Conservation (phyloP, 1,140 invertebrate species). For the Scaptodrosophila lebanonensis region DNA sequence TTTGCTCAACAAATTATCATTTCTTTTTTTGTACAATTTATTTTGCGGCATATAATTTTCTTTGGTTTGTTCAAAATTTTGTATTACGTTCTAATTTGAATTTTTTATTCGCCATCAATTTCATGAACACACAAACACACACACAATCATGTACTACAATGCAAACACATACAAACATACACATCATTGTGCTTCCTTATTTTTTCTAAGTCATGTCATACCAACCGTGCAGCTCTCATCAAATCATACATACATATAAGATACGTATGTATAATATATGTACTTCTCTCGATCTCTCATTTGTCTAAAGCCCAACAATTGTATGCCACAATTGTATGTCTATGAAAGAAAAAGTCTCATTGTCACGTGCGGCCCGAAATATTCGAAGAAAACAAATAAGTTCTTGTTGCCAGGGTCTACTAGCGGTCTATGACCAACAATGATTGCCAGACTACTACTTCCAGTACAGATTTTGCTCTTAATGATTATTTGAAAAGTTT, state of each 20-base stretch:
- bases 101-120: slow-evolving; percentile 50
- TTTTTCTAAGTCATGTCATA: slow-evolving; percentile 30
- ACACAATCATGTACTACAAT: slow-evolving; percentile 1
- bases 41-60: slow-evolving; percentile 29
- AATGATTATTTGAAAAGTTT: too few species aligned
- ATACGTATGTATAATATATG: slow-evolving; percentile 2
- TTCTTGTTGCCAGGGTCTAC: slow-evolving; percentile 66
- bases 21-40: slow-evolving; percentile 15
- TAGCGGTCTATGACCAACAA: slow-evolving; percentile 52
- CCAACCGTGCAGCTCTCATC: slow-evolving; percentile 50
- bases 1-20: too few species aligned
- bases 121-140: slow-evolving; percentile 2
- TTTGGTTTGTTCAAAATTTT: slow-evolving; percentile 38
- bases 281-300: slow-evolving; percentile 20
- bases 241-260: slow-evolving; percentile 21
- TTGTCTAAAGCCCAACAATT: slow-evolving; percentile 19
- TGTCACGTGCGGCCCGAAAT: slow-evolving; percentile 53
- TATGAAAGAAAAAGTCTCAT: slow-evolving; percentile 32
- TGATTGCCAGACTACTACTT: slow-evolving; percentile 28
- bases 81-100: slow-evolving; percentile 69
- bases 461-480: slow-evolving; percentile 13
- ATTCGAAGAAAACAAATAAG: slow-evolving; percentile 39
- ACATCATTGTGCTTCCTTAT: slow-evolving; percentile 44
- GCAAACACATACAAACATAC: slow-evolving; percentile 26
- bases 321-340: slow-evolving; percentile 11